Base-by-base conservation (phyloP, 2,888 invertebrate species). In the Sclerodermus sp. region DNA sequence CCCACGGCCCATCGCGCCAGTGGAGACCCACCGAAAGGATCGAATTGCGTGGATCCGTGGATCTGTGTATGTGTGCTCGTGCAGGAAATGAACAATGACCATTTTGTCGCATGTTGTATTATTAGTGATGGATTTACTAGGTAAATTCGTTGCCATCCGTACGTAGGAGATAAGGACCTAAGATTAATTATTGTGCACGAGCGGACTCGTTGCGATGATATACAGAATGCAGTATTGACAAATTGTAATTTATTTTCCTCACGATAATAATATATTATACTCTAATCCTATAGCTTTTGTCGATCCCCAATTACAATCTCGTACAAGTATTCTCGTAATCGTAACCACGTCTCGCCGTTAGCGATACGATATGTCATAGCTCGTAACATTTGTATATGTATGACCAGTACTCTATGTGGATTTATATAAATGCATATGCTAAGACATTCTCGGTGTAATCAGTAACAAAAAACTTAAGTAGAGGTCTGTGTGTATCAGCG, bases 161-260 rank as follows among this genome's bases (percentile, higher is more conserved):
- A 60, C 64, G 64, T 62, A 58, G 42, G 48, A 53, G 51, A 15
- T 61, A 64, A 61, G 53, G 47, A 64, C 47, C 50, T 42, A 58
- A 56, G 51, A 51, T 56, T 45, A 61, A 64, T 57, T 52, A 45
- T 6, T 29, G 51, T 45, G 60, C 64, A 68, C 66, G 68, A 68
- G 66, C 62, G 51, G 52, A 61, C 69, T 68, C 69, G 67, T 64
- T 64, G 58, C 58, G 57, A 66, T 58, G 62, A 71, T 64, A 73
- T 67, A 72, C 66, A 70, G 71, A 73, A 60, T 66, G 68, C 73
- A 74, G 76, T 76, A 76, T 74, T 75, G 71, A 73, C 58, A 70
- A 73, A 72, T 66, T 72, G 69, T 73, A 74, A 75, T 77, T 76
- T 76, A 76, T 77, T 76, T 75, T 74, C 62, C 64, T 67, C 66